phyloP scores from a whole-genome alignment of 2,888 invertebrate species.

The Deilephila porcellus region DNA sequence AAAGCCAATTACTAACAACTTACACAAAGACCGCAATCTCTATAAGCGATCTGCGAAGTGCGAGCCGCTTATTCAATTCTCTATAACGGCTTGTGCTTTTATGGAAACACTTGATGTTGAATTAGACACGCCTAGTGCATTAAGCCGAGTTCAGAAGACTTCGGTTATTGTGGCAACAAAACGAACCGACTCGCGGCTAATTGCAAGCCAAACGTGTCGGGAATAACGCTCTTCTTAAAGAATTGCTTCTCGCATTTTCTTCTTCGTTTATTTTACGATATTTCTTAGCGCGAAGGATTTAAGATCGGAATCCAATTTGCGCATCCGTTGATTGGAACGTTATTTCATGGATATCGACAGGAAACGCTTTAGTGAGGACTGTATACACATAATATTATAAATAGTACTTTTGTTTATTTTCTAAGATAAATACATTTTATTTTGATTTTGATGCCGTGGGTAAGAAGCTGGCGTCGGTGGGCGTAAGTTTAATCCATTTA shows the following conservation, averaged over 20 bases:
- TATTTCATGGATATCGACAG: background rate
- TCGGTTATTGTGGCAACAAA: slow-evolving; percentile 60
- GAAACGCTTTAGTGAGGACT: background rate
- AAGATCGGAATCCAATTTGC: slow-evolving; percentile 30
- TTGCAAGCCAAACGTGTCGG: slow-evolving; percentile 65
- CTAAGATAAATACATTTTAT: no score
- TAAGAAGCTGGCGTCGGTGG: no score
- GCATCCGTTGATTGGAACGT: slow-evolving; percentile 29
- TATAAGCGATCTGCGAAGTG: slow-evolving; percentile 34
- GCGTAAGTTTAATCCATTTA: no score
- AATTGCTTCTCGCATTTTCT: slow-evolving; percentile 45
- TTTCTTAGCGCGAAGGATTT: slow-evolving; percentile 32
- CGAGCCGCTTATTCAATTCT: slow-evolving; percentile 45
- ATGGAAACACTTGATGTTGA: slow-evolving; percentile 63
- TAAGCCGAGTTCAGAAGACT: slow-evolving; percentile 52
- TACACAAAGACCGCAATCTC: slow-evolving; percentile 37
- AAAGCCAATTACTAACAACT: slow-evolving; percentile 15
- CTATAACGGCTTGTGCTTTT: slow-evolving; percentile 42
- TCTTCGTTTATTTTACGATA: slow-evolving; percentile 38
- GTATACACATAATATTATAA: no score
- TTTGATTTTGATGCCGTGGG: no score
- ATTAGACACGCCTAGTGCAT: slow-evolving; percentile 69
- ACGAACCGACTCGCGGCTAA: slow-evolving; percentile 60
- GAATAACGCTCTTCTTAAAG: slow-evolving; percentile 58
- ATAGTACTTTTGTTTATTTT: no score